Conservation (phyloP, 2,797 vertebrate species). For the Premnoplex brunnescens region DNA sequence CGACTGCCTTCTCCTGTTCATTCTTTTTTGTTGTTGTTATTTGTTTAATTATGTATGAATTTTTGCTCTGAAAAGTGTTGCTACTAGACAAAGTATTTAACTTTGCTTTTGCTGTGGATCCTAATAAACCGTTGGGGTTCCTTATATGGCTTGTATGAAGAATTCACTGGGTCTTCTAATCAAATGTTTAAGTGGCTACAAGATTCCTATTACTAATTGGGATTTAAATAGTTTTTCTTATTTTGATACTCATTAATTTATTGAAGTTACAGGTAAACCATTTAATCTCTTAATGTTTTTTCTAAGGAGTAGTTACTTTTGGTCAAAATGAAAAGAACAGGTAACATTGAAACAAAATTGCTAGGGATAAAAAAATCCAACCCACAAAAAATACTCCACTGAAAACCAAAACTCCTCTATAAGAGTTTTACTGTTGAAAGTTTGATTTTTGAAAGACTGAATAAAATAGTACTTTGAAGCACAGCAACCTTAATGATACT, state of each 20-base stretch:
- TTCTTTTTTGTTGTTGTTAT: background rate
- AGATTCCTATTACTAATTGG: background rate
- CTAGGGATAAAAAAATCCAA: background rate
- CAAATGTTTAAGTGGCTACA: background rate
- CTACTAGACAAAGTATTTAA: background rate
- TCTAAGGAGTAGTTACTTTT: background rate
- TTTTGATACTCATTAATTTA: background rate
- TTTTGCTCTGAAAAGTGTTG: background rate
- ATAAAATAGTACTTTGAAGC: background rate
- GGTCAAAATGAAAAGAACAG: background rate
- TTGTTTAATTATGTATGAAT: conserved; percentile 11
- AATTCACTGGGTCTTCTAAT: background rate
- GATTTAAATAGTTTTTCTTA: background rate
- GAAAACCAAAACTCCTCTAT: background rate
- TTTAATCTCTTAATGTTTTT: background rate
- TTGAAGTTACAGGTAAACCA: background rate
- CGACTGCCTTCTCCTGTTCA: background rate
- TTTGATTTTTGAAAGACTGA: background rate
- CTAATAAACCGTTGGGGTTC: background rate
- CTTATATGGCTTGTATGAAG: background rate
- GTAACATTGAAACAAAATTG: background rate
- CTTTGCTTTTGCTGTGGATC: background rate
- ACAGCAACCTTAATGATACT: background rate
- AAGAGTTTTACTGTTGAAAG: background rate
- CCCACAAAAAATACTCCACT: background rate